These are phyloP conservation scores for Cyanoramphus novaezelandiae DNA, from an alignment of 2,113 vertebrate genomes.

Conservation along the genomic window DNA sequence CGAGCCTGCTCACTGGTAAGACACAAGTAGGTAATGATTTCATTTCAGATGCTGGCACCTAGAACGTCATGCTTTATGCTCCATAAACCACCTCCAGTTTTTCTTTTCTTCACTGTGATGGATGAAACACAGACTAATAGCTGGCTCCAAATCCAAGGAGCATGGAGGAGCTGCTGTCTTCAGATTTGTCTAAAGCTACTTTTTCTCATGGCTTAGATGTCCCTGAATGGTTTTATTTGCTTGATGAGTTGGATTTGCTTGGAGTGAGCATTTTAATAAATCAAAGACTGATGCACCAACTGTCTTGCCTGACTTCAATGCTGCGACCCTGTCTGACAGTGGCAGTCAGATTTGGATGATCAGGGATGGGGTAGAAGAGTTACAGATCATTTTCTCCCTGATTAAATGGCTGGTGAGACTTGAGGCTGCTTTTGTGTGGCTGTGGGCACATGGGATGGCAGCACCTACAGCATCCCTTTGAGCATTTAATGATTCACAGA, in stretches of 20 bases:
- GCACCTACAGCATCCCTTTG: neutral
- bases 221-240: neutral
- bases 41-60: neutral
- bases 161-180: neutral
- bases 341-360: neutral
- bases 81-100: neutral
- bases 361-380: neutral
- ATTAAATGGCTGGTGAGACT: neutral
- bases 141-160: neutral
- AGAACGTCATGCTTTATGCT: neutral
- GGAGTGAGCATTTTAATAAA: neutral
- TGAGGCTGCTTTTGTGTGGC: neutral
- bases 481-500: neutral
- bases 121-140: neutral
- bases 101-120: neutral
- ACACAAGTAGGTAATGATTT: neutral
- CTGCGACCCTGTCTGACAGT: rapidly evolving
- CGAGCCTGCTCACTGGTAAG: neutral
- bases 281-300: neutral
- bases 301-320: rapidly evolving
- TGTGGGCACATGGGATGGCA: neutral
- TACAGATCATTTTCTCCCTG: neutral
- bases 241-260: neutral
- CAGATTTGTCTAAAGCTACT: neutral
- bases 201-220: neutral